Percentiles rank a stretch among this genome's conserved stretches.
Evolutionary conservation across 1,140 invertebrate species (phyloP).

Genomic region (Pseudomyrmex gracilis): DNA sequence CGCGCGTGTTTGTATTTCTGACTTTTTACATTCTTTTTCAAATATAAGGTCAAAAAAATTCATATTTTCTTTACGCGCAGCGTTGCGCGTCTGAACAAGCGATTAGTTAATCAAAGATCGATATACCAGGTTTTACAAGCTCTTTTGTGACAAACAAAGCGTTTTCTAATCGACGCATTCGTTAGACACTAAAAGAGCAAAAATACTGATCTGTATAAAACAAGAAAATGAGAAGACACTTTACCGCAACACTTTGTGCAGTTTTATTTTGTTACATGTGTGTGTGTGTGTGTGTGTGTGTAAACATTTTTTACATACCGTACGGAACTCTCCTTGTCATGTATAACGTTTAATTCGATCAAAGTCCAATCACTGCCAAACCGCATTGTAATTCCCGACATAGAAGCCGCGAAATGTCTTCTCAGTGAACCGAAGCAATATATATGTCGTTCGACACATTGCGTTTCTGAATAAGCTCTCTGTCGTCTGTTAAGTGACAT

Average conservation of each 20-base stretch:
- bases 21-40: no score
- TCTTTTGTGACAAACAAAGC: not conserved
- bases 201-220: not conserved
- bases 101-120: not conserved
- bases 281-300: no score
- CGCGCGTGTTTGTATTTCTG: no score
- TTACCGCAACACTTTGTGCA: not conserved
- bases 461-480: slow-evolving; percentile 1
- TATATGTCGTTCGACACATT: not conserved
- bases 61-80: not conserved
- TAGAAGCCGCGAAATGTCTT: not conserved
- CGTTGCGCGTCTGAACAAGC: not conserved
- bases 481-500: slow-evolving; percentile 13
- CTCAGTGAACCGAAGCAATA: slow-evolving; percentile 11
- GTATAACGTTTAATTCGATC: not conserved
- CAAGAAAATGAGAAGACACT: not conserved
- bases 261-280: slow-evolving; percentile 2
- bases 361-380: not conserved
- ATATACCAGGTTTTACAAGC: not conserved
- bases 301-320: not conserved
- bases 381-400: not conserved
- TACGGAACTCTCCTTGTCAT: not conserved
- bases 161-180: not conserved
- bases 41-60: no score
- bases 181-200: not conserved